Base-by-base conservation (phyloP, 2,113 vertebrate species). In the Poeciliopsis prolifica region DNA sequence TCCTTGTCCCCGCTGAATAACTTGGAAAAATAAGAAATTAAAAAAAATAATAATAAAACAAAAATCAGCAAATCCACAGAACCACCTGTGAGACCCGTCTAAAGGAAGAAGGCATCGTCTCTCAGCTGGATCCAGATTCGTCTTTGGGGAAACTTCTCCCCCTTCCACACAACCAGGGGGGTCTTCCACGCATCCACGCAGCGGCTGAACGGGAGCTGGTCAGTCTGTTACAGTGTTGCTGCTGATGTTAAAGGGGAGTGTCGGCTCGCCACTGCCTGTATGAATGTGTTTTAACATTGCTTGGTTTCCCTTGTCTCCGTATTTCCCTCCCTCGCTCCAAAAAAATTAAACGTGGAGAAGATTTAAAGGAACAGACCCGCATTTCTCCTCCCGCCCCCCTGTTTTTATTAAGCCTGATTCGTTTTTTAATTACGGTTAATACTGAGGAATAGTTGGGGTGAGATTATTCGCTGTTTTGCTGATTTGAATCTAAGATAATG, bases 11-110 rank as follows among this genome's bases (percentile, higher is more conserved):
- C 73, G 74, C 65, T 73, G 84, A 92, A 93, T 76, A 91, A 93
- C 86, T 92, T 88, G 79, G 35, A 54, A 40, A 37, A 12, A 24
- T 22, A 26, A 61, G 22, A 28, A 40, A 61, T 28, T 5, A 28
- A 26, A 51, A 69, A 82, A 84, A 72, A 35, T 33, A 33, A 35
- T 10, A 35, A 35, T 35, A 35, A 76, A 89, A 80, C 70, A 68
- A 65, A 35, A 86, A 89, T 93, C 91, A 93, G 83, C 90, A 93
- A 92, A 94, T 94, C 94, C 93, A 92, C 83, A 73, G 86, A 87
- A 81, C 82, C 67, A 87, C 77, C 75, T 44, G 88, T 70, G 89
- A 88, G 89, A 86, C 63, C 76, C 65, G 83, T 74, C 75, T 84
- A 33, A 65, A 85, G 68, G 76, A 87, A 80, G 58, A 93, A 92